Percentiles rank a stretch among this genome's conserved stretches.
phyloP scores from a whole-genome alignment of 1,140 invertebrate genomes.

The Papilio helenus region DNA sequence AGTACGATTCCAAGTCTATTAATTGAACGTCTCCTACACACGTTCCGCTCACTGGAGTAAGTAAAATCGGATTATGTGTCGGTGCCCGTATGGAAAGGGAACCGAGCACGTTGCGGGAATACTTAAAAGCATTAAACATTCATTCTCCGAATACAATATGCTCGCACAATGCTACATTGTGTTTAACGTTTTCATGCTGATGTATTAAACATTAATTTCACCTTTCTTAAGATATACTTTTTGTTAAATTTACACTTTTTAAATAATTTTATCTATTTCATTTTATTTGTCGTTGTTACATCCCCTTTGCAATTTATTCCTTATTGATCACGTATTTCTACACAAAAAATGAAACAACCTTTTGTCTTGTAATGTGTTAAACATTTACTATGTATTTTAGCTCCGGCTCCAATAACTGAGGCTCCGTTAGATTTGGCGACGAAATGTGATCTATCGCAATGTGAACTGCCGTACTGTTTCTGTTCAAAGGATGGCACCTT shows the following conservation, averaged over 20 bases:
- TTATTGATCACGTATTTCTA: background rate
- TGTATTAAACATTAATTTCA: constrained; percentile 7
- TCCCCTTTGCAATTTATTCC: background rate
- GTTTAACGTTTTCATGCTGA: constrained; percentile 32
- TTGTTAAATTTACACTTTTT: background rate
- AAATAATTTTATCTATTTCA: background rate
- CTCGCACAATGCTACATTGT: constrained; percentile 28
- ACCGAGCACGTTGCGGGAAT: constrained; percentile 34
- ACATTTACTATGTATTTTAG: constrained; percentile 76
- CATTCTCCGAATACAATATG: constrained; percentile 38
- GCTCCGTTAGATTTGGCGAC: constrained; percentile 89
- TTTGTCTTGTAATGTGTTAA: background rate
- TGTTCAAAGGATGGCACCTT: constrained; percentile 95
- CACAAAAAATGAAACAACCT: background rate
- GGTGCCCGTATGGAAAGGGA: constrained; percentile 34
- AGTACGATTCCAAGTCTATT: constrained; percentile 70
- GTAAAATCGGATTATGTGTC: constrained; percentile 39
- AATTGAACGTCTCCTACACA: constrained; percentile 38
- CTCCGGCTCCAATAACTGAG: constrained; percentile 91
- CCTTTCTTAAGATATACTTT: background rate
- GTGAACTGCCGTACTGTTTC: constrained; percentile 95
- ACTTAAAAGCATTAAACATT: constrained; percentile 36
- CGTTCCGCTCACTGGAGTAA: constrained; percentile 34
- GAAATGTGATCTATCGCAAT: constrained; percentile 90
- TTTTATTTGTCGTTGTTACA: background rate